Percentiles rank a stretch among this genome's conserved stretches.
Conservation (phyloP, 37 sponge, comb jelly and placozoan species). For the Beroe forskalii region DNA sequence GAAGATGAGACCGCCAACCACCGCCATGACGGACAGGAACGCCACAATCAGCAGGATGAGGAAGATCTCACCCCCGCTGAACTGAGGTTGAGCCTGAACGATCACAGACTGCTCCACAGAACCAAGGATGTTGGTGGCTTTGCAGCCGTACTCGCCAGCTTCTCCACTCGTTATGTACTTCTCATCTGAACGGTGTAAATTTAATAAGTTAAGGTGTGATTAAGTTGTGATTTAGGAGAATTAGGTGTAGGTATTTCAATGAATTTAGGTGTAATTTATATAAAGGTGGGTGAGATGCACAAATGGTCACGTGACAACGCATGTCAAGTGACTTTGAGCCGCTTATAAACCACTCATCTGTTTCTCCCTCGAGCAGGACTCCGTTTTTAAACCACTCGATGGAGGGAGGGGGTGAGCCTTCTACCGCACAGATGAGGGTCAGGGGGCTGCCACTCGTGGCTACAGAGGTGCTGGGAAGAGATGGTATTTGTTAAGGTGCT, state of each 20-base stretch:
- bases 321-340: too few species aligned
- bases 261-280: too few species aligned
- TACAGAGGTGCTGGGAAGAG: slow-evolving; percentile 53
- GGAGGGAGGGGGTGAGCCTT: slow-evolving; percentile 53
- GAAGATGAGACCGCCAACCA: not conserved
- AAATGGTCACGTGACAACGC: too few species aligned
- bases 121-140: slow-evolving; percentile 37
- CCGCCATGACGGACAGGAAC: not conserved
- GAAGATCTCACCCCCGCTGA: slow-evolving; percentile 38
- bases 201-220: too few species aligned
- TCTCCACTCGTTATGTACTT: not conserved
- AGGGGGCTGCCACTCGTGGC: not conserved
- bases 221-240: too few species aligned
- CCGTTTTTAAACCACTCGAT: slow-evolving; percentile 42
- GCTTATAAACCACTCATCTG: not conserved
- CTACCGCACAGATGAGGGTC: slow-evolving; percentile 44
- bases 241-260: too few species aligned
- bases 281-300: too few species aligned
- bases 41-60: slow-evolving; percentile 32
- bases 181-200: too few species aligned
- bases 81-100: not conserved
- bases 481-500: too few species aligned
- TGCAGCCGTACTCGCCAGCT: slow-evolving; percentile 10
- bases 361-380: not conserved
- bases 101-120: slow-evolving; percentile 10